Evolutionary conservation across 2,113 vertebrate genomes (phyloP).

Genomic region (Cyanoliseus patagonus): DNA sequence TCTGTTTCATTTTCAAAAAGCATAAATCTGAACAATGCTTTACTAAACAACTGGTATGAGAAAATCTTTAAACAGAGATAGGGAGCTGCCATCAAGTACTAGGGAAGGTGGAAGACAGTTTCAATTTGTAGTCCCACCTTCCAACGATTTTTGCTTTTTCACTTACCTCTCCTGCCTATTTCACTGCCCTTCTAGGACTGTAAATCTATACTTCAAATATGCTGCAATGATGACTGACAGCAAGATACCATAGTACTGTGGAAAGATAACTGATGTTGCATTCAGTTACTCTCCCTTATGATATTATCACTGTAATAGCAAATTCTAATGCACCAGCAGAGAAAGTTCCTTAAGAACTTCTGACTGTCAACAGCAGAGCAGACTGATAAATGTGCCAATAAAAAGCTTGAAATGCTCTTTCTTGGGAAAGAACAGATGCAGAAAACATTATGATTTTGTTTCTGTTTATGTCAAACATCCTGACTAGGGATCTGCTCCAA

Average conservation of each 20-base stretch:
- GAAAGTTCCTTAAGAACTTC: background rate
- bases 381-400: background rate
- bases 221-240: background rate
- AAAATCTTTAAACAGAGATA: background rate
- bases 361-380: background rate
- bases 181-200: background rate
- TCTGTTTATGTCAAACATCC: background rate
- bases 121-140: background rate
- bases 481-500: background rate
- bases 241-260: background rate
- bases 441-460: background rate
- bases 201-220: background rate
- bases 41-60: background rate
- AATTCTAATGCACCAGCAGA: background rate
- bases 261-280: slow-evolving; percentile 12
- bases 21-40: background rate
- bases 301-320: background rate
- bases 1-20: background rate
- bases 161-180: background rate
- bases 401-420: background rate
- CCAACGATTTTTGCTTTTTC: background rate
- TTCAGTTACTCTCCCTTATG: background rate
- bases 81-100: background rate
- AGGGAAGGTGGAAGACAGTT: background rate
- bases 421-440: background rate